Conservation (phyloP, 2,113 vertebrate genomes). For the Apteryx mantelli region DNA sequence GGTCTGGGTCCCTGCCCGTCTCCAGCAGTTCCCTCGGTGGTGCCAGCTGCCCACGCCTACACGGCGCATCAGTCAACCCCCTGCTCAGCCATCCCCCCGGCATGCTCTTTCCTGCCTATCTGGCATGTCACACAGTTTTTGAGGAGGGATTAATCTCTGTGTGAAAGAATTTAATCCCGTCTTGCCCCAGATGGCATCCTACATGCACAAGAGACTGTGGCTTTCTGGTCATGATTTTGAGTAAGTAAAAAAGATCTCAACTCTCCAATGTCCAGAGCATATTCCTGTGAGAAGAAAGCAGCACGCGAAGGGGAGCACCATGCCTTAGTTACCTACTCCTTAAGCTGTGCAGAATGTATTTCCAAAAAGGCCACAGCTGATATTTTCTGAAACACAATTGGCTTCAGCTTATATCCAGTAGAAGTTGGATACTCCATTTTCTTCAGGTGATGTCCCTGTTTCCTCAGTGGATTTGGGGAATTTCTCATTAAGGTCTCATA, state of each 20-base stretch:
- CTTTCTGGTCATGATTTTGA: background rate
- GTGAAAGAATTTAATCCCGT: background rate
- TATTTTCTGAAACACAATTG: background rate
- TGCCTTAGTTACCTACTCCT: background rate
- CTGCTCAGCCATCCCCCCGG: rapidly evolving
- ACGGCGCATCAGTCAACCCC: background rate
- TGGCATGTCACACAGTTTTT: background rate
- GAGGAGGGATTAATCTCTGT: background rate
- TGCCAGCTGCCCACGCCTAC: background rate
- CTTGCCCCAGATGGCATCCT: background rate
- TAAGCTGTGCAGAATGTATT: background rate
- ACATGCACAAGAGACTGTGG: rapidly evolving
- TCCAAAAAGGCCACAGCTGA: background rate
- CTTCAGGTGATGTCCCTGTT: background rate
- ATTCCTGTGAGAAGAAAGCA: background rate
- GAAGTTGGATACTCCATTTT: background rate
- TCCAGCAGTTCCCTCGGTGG: background rate
- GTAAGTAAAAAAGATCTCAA: rapidly evolving
- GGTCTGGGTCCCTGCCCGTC: no score
- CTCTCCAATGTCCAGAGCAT: background rate
- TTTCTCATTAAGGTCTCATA: background rate
- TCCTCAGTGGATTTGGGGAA: background rate
- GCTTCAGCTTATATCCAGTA: background rate
- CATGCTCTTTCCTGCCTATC: background rate
- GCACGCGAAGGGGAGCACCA: rapidly evolving